These are phyloP conservation scores for Riparia riparia DNA, from an alignment of 2,113 vertebrate species.

Conservation along the genomic window DNA sequence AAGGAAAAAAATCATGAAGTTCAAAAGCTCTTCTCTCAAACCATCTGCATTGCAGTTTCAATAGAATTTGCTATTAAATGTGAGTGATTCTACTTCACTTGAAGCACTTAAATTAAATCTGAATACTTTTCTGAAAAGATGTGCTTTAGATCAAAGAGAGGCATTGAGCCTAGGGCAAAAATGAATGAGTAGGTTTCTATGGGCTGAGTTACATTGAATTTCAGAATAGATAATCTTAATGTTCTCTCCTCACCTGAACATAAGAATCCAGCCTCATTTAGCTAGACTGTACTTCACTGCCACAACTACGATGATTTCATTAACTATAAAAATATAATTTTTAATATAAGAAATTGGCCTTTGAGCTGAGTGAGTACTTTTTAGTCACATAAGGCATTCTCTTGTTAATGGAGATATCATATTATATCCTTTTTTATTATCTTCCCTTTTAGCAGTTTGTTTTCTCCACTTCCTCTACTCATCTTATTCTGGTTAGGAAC, in stretches of 20 bases:
- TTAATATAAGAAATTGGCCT: not conserved
- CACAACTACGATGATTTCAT: not conserved
- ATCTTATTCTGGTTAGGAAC: not conserved
- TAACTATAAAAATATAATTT: not conserved
- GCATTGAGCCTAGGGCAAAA: not conserved
- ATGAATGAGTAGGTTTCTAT: not conserved
- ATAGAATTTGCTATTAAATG: not conserved
- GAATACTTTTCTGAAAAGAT: constrained; percentile 36
- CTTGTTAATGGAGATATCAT: not conserved
- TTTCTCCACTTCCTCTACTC: not conserved
- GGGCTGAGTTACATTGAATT: not conserved
- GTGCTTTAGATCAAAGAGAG: constrained; percentile 28
- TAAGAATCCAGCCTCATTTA: not conserved
- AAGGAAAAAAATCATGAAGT: not conserved
- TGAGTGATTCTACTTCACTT: not conserved
- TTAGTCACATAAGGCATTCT: not conserved
- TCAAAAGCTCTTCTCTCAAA: constrained; percentile 37
- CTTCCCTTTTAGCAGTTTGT: not conserved
- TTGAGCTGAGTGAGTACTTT: not conserved
- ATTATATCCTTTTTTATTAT: not conserved
- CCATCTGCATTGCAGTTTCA: constrained; percentile 24
- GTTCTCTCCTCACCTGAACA: constrained; percentile 7
- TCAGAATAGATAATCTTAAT: not conserved
- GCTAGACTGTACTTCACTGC: not conserved
- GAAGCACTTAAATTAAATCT: constrained; percentile 37